Evolutionary conservation across 2,888 invertebrate genomes (phyloP).

Genomic region (Temnothorax rugatulus): DNA sequence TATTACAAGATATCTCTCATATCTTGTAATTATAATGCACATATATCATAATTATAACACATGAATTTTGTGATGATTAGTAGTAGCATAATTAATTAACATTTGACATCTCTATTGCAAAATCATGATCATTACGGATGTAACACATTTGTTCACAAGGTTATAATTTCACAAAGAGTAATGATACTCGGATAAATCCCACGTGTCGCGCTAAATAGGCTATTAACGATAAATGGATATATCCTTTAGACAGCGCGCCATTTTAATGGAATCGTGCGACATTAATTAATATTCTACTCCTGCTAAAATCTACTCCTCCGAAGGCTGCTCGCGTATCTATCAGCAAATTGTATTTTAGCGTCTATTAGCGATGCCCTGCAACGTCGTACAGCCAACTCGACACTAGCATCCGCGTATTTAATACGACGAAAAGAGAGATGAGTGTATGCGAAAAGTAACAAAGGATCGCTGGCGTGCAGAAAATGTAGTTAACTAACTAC

Average conservation of each 20-base stretch:
- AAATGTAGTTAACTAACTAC: slow-evolving; percentile 49
- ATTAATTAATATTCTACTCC: slow-evolving; percentile 72
- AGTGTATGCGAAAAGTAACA: slow-evolving; percentile 38
- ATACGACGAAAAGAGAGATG: slow-evolving; percentile 57
- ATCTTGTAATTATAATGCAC: not conserved
- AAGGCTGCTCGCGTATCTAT: slow-evolving; percentile 68
- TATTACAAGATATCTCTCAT: not conserved
- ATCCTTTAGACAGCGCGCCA: slow-evolving; percentile 64
- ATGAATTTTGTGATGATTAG: not conserved
- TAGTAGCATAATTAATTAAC: slow-evolving; percentile 22
- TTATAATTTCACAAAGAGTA: slow-evolving; percentile 37
- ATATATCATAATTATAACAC: not conserved
- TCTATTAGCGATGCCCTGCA: slow-evolving; percentile 70
- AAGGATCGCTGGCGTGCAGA: slow-evolving; percentile 35
- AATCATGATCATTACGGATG: slow-evolving; percentile 8
- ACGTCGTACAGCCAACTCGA: slow-evolving; percentile 43
- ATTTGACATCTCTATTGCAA: slow-evolving; percentile 32
- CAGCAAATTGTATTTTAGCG: slow-evolving; percentile 70
- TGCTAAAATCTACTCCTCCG: slow-evolving; percentile 60
- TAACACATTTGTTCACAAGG: slow-evolving; percentile 14
- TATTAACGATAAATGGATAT: slow-evolving; percentile 65
- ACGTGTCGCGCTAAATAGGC: slow-evolving; percentile 64
- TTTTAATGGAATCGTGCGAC: slow-evolving; percentile 71
- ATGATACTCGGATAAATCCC: slow-evolving; percentile 41
- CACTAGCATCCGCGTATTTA: slow-evolving; percentile 24